Percentiles rank a stretch among this genome's conserved stretches.
phyloP scores from a whole-genome alignment of 1,140 invertebrate genomes.

The Galendromus occidentalis region DNA sequence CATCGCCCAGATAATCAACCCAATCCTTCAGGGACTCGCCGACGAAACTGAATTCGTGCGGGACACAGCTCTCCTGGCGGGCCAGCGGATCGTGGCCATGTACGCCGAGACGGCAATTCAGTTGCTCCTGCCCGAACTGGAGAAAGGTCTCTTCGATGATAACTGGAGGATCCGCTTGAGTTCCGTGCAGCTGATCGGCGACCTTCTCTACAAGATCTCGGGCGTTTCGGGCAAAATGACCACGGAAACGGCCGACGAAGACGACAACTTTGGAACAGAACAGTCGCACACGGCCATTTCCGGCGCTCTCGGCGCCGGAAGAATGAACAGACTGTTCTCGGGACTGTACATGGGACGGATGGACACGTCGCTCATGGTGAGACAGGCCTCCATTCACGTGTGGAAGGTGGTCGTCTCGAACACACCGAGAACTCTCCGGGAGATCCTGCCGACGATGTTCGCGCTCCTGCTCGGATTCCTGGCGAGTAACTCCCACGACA shows the following conservation, averaged over 20 bases:
- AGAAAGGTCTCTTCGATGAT: slow-evolving; percentile 79
- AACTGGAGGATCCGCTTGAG: slow-evolving; percentile 96
- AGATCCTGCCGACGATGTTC: slow-evolving; percentile 89
- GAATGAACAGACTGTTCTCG: slow-evolving; percentile 76
- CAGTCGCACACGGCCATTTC: slow-evolving; percentile 79
- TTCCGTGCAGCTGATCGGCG: slow-evolving; percentile 86
- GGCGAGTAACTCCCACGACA: slow-evolving; percentile 84
- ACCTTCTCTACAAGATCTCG: slow-evolving; percentile 86
- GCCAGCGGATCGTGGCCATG: slow-evolving; percentile 84
- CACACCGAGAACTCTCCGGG: slow-evolving; percentile 80
- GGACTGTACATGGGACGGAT: slow-evolving; percentile 93
- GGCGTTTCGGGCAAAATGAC: slow-evolving; percentile 93
- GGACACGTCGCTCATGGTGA: slow-evolving; percentile 85
- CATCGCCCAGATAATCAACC: slow-evolving; percentile 91
- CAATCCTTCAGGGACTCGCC: slow-evolving; percentile 77
- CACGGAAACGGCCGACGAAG: slow-evolving; percentile 89
- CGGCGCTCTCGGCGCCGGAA: slow-evolving; percentile 57
- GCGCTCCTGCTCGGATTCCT: slow-evolving; percentile 71
- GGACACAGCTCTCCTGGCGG: slow-evolving; percentile 85
- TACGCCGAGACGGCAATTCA: slow-evolving; percentile 91
- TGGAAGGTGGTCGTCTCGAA: slow-evolving; percentile 93
- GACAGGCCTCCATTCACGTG: slow-evolving; percentile 88
- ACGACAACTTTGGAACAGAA: slow-evolving; percentile 97
- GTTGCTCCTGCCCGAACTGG: slow-evolving; percentile 75
- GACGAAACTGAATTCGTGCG: slow-evolving; percentile 98